Base-by-base conservation (phyloP, 2,113 vertebrate species). In the Ranitomeya variabilis region DNA sequence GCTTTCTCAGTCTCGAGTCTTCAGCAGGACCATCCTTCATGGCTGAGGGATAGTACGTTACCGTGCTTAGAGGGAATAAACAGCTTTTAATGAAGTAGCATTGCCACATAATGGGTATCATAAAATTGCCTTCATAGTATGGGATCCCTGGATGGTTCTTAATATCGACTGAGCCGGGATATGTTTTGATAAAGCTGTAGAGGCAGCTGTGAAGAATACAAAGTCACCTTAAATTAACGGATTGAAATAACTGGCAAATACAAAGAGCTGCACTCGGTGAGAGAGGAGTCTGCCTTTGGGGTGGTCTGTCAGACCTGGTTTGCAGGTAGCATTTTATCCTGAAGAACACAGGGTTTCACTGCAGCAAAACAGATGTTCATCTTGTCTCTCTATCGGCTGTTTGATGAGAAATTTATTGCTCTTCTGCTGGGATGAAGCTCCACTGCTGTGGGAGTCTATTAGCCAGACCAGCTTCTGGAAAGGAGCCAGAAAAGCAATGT, bases 341-440 rank as follows among this genome's bases (percentile, higher is more conserved):
- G 92, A 93, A 93, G 94, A 95, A 92, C 93, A 93, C 93, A 91
- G 93, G 93, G 94, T 94, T 96, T 94, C 94, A 93, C 93, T 94
- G 95, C 95, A 95, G 95, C 95, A 96, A 96, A 97, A 96, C 96
- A 96, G 96, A 95, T 95, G 95, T 96, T 95, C 94, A 95, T 94
- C 95, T 95, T 94, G 94, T 95, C 95, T 94, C 95, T 96, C 94
- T 95, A 94, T 96, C 92, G 94, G 95, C 95, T 95, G 95, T 95
- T 96, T 95, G 95, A 95, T 96, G 95, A 95, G 96, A 96, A 95
- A 96, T 96, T 96, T 96, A 96, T 96, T 95, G 95, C 95, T 95
- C 94, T 95, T 95, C 95, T 95, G 93, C 93, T 94, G 94, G 95
- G 95, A 94, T 94, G 93, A 92, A 93, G 93, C 94, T 95, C 93